Evolutionary conservation across 2,888 invertebrate species (phyloP).

Genomic region (Himalopsyche japonica): DNA sequence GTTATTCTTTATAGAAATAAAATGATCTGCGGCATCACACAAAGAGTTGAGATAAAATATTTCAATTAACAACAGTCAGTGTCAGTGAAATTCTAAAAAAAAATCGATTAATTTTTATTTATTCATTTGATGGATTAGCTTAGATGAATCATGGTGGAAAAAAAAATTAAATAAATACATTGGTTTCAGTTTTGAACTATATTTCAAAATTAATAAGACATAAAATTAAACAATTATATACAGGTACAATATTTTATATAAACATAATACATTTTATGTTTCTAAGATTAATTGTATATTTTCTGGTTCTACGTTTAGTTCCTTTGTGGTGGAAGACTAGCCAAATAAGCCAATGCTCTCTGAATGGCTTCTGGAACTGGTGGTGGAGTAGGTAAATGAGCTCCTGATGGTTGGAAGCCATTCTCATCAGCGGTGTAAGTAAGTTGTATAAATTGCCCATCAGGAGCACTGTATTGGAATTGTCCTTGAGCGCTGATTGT

Average conservation of each 20-base stretch:
- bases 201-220: too few relatives aligned
- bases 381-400: constrained; percentile 66
- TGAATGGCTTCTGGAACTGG: constrained; percentile 72
- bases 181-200: too few relatives aligned
- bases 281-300: background rate
- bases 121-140: too few relatives aligned
- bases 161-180: background rate
- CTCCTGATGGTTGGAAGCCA: constrained; percentile 68
- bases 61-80: too few relatives aligned
- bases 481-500: constrained; percentile 63
- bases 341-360: constrained; percentile 67
- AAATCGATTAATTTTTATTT: too few relatives aligned
- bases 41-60: too few relatives aligned
- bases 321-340: constrained; percentile 63
- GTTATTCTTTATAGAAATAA: too few relatives aligned
- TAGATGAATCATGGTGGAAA: too few relatives aligned
- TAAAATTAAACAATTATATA: background rate
- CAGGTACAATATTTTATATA: too few relatives aligned
- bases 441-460: constrained; percentile 62
- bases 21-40: too few relatives aligned
- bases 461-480: constrained; percentile 66
- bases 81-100: too few relatives aligned
- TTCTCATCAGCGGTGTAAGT: constrained; percentile 72
- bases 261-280: background rate
- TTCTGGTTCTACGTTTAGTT: too few relatives aligned